Conservation (phyloP, 2,797 vertebrate genomes). For the Characodon lateralis region DNA sequence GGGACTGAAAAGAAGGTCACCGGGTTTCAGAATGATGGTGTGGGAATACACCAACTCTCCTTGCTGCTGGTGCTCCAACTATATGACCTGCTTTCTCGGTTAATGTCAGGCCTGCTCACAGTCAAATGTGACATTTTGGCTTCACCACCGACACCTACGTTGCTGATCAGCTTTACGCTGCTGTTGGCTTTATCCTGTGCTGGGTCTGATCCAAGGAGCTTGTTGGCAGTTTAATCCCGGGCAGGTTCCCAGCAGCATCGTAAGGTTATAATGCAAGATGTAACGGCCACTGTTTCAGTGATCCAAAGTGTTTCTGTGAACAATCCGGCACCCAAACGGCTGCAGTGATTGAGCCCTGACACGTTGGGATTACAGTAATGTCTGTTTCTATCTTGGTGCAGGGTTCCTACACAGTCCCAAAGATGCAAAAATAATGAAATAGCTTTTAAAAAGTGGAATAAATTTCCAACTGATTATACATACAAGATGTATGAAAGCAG, state of each 20-base stretch:
- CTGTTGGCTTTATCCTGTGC: slow-evolving; percentile 74
- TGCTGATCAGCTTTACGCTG: slow-evolving; percentile 56
- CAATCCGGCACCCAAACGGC: slow-evolving; percentile 67
- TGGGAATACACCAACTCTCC: slow-evolving; percentile 47
- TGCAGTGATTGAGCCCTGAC: slow-evolving; percentile 67
- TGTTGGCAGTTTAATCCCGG: slow-evolving; percentile 61
- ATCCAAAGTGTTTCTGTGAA: slow-evolving; percentile 71
- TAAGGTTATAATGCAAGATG: slow-evolving; percentile 69
- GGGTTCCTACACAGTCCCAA: background rate
- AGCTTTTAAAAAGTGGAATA: background rate
- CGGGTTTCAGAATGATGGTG: slow-evolving; percentile 73
- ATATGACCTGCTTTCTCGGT: slow-evolving; percentile 24
- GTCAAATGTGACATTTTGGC: slow-evolving; percentile 25
- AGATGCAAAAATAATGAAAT: too few species aligned
- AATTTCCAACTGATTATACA: background rate
- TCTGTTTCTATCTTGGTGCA: slow-evolving; percentile 50
- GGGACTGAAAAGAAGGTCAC: slow-evolving; percentile 47
- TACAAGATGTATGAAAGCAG: background rate
- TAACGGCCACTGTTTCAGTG: slow-evolving; percentile 38
- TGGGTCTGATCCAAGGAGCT: slow-evolving; percentile 67
- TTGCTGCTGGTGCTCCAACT: slow-evolving; percentile 40
- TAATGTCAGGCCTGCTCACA: slow-evolving; percentile 20
- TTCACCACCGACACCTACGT: slow-evolving; percentile 36
- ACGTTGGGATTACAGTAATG: slow-evolving; percentile 66
- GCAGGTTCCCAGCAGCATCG: slow-evolving; percentile 69